phyloP scores from a whole-genome alignment of 2,113 vertebrate species.

The Cyanistes caeruleus region DNA sequence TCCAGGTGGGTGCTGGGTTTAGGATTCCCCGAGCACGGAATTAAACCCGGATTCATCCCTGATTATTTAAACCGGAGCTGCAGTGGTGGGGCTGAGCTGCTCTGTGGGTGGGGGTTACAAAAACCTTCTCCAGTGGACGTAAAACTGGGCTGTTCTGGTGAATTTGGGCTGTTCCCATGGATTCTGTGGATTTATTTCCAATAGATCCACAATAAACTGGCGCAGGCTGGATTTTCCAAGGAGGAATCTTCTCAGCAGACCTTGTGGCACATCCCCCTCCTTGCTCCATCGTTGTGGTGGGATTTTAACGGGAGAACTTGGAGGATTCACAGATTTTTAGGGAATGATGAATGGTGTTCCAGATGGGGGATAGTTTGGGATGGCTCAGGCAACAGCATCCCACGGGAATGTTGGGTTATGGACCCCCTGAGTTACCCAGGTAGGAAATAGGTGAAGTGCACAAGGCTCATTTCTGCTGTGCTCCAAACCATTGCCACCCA shows the following conservation, averaged over 20 bases:
- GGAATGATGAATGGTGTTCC: neutral
- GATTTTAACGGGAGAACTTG: neutral
- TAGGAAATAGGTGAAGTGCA: rapidly evolving
- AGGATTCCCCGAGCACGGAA: neutral
- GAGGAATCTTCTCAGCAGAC: neutral
- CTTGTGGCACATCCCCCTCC: too few relatives aligned
- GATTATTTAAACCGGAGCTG: neutral
- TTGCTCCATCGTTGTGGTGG: neutral
- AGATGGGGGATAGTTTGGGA: neutral
- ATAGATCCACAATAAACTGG: rapidly evolving
- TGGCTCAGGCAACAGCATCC: rapidly evolving
- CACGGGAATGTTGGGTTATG: rapidly evolving
- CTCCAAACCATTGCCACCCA: rapidly evolving
- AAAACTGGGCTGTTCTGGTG: neutral
- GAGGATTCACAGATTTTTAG: neutral
- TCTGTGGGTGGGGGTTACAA: neutral
- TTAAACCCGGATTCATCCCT: neutral
- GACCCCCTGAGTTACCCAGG: rapidly evolving
- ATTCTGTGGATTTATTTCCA: rapidly evolving
- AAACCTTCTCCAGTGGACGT: neutral
- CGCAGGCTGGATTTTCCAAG: neutral
- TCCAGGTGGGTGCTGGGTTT: neutral
- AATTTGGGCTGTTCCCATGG: neutral
- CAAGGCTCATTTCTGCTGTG: neutral
- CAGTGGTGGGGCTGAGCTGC: rapidly evolving